phyloP scores from a whole-genome alignment of 2,888 invertebrate genomes.

The Strigamia crassipes region DNA sequence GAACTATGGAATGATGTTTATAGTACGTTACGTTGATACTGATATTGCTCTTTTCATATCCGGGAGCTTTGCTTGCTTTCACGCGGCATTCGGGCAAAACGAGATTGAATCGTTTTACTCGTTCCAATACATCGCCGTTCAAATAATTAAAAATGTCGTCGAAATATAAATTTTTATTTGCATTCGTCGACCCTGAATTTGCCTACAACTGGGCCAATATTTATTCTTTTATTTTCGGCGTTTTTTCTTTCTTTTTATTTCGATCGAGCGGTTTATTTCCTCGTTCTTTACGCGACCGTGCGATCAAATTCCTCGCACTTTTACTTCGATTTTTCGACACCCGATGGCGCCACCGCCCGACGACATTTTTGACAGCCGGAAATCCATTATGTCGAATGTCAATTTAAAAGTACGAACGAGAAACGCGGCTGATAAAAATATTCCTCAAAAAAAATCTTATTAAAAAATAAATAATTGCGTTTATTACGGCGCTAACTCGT shows the following conservation, averaged over 20 bases:
- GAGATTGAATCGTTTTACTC: neutral
- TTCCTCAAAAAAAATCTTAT: neutral
- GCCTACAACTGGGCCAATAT: neutral
- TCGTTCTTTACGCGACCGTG: too few relatives aligned
- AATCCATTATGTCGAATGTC: too few relatives aligned
- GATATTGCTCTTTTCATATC: neutral
- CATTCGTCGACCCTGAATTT: neutral
- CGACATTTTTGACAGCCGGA: neutral
- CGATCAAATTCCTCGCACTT: neutral
- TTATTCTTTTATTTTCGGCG: neutral
- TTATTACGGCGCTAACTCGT: neutral
- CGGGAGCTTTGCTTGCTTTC: constrained; percentile 19
- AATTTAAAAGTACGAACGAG: too few relatives aligned
- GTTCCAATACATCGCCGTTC: neutral
- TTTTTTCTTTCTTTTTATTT: neutral
- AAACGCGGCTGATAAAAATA: too few relatives aligned
- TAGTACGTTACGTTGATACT: neutral
- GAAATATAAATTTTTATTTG: neutral
- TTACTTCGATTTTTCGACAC: neutral
- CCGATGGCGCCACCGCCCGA: neutral
- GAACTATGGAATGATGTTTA: neutral
- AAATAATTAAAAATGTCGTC: neutral
- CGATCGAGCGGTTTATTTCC: too few relatives aligned
- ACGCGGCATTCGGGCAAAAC: neutral
- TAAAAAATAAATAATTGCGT: neutral